Percentiles rank a stretch among this genome's conserved stretches.
These are phyloP conservation scores for Saccostrea glomerata DNA, from an alignment of 1,140 invertebrate species.

Conservation along the genomic window DNA sequence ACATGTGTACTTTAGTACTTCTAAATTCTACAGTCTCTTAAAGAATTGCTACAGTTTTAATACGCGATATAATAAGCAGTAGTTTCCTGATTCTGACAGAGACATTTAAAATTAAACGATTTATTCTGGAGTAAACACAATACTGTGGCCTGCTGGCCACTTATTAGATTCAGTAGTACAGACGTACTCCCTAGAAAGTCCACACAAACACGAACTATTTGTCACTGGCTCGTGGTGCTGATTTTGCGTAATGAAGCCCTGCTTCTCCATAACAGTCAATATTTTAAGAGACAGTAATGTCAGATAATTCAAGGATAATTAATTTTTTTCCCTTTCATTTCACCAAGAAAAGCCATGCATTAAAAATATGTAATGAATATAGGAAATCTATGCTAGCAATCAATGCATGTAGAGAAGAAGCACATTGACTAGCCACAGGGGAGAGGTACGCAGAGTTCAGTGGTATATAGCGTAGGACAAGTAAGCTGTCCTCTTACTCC, in stretches of 20 bases:
- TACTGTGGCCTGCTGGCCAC: not conserved
- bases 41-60: not conserved
- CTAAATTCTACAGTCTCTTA: not conserved
- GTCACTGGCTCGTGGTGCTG: not conserved
- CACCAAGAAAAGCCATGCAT: not conserved
- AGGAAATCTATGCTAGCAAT: conserved; percentile 30
- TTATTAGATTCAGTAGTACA: not conserved
- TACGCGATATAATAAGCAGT: not conserved
- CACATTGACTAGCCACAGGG: conserved; percentile 13
- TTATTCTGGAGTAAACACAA: not conserved
- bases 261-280: not conserved
- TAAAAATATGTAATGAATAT: conserved; percentile 38
- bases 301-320: conserved; percentile 21
- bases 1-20: not conserved
- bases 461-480: not conserved
- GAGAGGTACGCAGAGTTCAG: not conserved
- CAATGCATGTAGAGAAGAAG: conserved; percentile 1
- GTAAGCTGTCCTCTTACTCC: conserved; percentile 2
- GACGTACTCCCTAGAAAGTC: not conserved
- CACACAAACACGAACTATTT: not conserved
- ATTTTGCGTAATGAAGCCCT: not conserved
- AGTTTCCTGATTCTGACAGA: not conserved
- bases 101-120: not conserved
- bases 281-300: conserved; percentile 5
- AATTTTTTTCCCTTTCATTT: conserved; percentile 29